Base-by-base conservation (phyloP, 2,797 vertebrate genomes). In the Amniataba percoides region DNA sequence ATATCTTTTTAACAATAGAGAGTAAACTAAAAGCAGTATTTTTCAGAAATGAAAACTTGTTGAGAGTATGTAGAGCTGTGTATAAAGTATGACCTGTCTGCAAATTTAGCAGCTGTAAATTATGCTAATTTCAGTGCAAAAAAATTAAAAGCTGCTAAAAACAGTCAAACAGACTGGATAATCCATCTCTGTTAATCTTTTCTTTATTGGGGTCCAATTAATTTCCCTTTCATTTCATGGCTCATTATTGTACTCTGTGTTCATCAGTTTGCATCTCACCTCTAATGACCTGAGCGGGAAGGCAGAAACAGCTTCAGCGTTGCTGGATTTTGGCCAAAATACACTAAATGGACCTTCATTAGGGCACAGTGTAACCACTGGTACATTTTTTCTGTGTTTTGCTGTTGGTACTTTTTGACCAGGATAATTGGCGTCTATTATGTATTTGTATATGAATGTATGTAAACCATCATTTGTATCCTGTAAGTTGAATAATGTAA, bases 131-230 rank as follows among this genome's bases (percentile, higher is more conserved):
- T 59, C 48, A 27, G n/a, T 53, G 40, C 21, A 48, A n/a, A 11
- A 76, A 64, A 78, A 78, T 59, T 60, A n/a, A 86, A 72, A 81
- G 60, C 59, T 71, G 40, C 59, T 77, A 51, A 70, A 80, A 87
- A 68, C 68, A 79, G 71, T 72, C 63, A 81, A 72, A 74, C 43
- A 63, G 56, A 81, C 68, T 45, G 61, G 67, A 77, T 83, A 74
- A 89, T 87, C 80, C 78, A 82, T 89, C 74, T 77, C 36, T 67
- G 81, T 83, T 90, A 80, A 88, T 90, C 79, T 80, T 76, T 75
- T 80, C 70, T 72, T 86, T 84, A 86, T 78, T 84, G 73, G 66
- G 53, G 66, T 82, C 81, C 81, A 87, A 88, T 91, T 89, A 80
- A 89, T 86, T 88, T 81, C 75, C 71, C 34, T 77, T 88, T 87